These are phyloP conservation scores for Melanotaenia trifasciata DNA, from an alignment of 2,797 vertebrate species.

Conservation along the genomic window DNA sequence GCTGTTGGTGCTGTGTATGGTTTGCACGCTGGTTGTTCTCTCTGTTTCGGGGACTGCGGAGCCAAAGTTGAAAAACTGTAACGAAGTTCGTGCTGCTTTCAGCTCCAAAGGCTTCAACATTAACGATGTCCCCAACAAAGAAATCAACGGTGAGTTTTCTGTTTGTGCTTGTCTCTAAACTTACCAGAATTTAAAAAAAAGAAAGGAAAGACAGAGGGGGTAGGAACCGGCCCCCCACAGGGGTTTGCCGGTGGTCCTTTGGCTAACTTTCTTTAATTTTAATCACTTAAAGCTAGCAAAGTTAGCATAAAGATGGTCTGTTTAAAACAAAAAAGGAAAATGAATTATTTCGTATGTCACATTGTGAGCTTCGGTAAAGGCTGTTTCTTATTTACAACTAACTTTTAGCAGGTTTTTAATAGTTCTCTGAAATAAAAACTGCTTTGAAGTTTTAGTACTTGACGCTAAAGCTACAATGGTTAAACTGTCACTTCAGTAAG, in stretches of 20 bases:
- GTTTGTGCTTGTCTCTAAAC: background rate
- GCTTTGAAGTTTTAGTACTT: background rate
- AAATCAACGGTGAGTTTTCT: conserved; percentile 88
- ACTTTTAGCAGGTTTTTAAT: background rate
- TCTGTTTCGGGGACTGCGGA: conserved; percentile 80
- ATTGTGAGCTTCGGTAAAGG: background rate
- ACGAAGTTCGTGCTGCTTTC: conserved; percentile 90
- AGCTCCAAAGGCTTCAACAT: conserved; percentile 93
- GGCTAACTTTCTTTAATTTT: background rate
- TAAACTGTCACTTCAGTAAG: conserved; percentile 13
- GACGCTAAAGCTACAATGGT: background rate
- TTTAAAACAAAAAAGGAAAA: background rate
- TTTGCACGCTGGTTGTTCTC: conserved; percentile 79
- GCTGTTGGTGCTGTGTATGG: conserved; percentile 73
- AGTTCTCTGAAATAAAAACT: background rate
- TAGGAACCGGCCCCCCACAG: conserved; percentile 4
- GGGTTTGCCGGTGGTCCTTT: background rate
- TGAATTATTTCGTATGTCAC: background rate
- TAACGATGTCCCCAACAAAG: conserved; percentile 92
- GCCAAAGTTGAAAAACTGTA: conserved; percentile 90
- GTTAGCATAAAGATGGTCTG: background rate
- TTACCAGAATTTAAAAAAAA: background rate
- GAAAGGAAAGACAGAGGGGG: conserved; percentile 1
- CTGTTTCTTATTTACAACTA: background rate
- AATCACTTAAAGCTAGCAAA: background rate